A percentile compares a stretch with the other conserved stretches of the same genome.
Evolutionary conservation across 2,888 invertebrate species (phyloP).

Genomic region (Macrophya alboannulata): DNA sequence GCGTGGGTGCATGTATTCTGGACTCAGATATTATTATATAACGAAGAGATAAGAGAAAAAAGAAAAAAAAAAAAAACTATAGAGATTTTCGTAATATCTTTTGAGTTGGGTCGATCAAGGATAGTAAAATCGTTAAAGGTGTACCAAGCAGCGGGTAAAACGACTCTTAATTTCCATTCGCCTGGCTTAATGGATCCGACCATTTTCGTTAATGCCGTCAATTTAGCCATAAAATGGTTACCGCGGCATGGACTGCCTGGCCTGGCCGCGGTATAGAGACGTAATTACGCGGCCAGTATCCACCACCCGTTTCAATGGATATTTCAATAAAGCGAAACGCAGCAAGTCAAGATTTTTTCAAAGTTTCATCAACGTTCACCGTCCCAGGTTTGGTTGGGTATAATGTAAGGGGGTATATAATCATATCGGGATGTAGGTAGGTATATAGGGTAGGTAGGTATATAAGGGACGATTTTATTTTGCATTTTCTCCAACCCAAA

Average conservation of each 20-base stretch:
- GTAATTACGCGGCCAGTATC: slow-evolving; percentile 52
- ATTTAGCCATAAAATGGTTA: slow-evolving; percentile 51
- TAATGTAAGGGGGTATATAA: not conserved
- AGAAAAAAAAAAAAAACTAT: too few relatives aligned
- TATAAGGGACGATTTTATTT: not conserved
- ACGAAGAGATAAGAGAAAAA: too few relatives aligned
- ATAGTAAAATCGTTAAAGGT: slow-evolving; percentile 40
- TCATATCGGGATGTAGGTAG: not conserved
- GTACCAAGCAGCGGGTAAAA: slow-evolving; percentile 34
- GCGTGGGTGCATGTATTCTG: not conserved
- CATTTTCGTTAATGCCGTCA: slow-evolving; percentile 55
- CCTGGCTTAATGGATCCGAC: slow-evolving; percentile 52
- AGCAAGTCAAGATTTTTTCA: slow-evolving; percentile 40
- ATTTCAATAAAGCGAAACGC: slow-evolving; percentile 51
- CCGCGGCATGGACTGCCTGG: too few relatives aligned
- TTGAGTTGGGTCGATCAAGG: slow-evolving; percentile 20
- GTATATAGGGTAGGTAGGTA: not conserved
- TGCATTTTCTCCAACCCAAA: slow-evolving; percentile 20
- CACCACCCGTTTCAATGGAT: slow-evolving; percentile 51
- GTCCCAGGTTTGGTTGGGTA: not conserved
- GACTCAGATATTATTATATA: not conserved
- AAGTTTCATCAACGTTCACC: slow-evolving; percentile 17
- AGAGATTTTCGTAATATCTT: not conserved
- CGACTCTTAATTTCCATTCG: slow-evolving; percentile 55
- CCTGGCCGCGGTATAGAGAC: slow-evolving; percentile 6